Base-by-base conservation (phyloP, 2,888 invertebrate genomes). In the Mimachlamys varia region DNA sequence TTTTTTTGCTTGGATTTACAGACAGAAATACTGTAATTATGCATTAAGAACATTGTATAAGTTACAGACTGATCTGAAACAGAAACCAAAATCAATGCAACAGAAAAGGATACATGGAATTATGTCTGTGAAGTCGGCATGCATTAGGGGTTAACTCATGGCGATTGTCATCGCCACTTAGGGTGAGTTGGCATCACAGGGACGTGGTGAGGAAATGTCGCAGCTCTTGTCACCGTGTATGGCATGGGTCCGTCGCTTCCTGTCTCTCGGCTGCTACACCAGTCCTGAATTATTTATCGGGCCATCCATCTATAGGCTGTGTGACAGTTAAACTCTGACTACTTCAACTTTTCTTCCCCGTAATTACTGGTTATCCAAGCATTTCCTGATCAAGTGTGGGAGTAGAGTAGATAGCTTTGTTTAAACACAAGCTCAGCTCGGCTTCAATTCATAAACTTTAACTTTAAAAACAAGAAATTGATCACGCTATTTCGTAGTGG, bases 291-390 rank as follows among this genome's bases (percentile, higher is more conserved):
- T 76, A 76, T 76, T 76, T 33, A 76, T 76, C 27, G 33, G 27
- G 12, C 76, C 76, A 76, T 76, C 76, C 27, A 33, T 76, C 76
- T 76, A 12, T 15, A 76, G 33, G 17, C 33, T 10, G 15, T 76
- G 22, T 7, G 27, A 33, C 76, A 33, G 76, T 76, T 76, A 33
- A 76, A 76, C 76, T 76, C 76, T 76, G 76, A 76, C 76, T 76
- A 22, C 76, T 76, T 76, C 33, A 76, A 76, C 76, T 76, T 76
- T 76, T 33, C 27, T 15, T 33, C 22, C 33, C 33, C 12, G 12
- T 76, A 76, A 76, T 76, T 76, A 76, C 76, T 76, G 76, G 76
- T 76, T 76, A 76, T 27, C 76, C 76, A 76, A 76, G 76, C 76
- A 4, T 27, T 12, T 12, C 1, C 76, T 76, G 76, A 27, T 33